Evolutionary conservation across 2,113 vertebrate species (phyloP).

Genomic region (Sciurus niger): DNA sequence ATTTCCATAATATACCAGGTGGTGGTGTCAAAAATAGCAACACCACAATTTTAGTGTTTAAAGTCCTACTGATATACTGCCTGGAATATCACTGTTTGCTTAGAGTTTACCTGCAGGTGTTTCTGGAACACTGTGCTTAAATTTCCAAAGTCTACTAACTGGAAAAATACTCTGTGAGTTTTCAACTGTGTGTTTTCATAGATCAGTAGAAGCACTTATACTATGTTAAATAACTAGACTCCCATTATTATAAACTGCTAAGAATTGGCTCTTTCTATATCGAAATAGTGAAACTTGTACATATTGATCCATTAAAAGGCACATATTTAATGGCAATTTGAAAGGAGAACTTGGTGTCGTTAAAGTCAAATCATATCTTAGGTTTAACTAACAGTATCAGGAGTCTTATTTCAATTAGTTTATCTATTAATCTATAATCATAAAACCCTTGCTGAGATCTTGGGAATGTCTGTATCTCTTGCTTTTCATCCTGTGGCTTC

Average conservation of each 20-base stretch:
- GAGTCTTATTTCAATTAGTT: not conserved
- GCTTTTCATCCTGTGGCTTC: not conserved
- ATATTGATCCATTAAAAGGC: slow-evolving; percentile 17
- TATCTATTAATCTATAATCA: not conserved
- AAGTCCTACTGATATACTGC: slow-evolving; percentile 48
- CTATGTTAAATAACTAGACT: slow-evolving; percentile 24
- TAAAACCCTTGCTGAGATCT: slow-evolving; percentile 41
- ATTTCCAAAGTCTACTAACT: slow-evolving; percentile 56
- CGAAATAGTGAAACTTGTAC: slow-evolving; percentile 19
- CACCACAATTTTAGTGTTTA: slow-evolving; percentile 57
- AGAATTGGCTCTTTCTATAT: not conserved
- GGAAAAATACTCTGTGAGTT: slow-evolving; percentile 52
- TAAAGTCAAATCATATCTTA: slow-evolving; percentile 43
- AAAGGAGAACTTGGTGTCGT: not conserved
- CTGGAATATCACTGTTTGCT: slow-evolving; percentile 41
- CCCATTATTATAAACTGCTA: slow-evolving; percentile 58
- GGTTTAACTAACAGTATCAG: not conserved
- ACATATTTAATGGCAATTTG: not conserved
- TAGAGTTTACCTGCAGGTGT: slow-evolving; percentile 66
- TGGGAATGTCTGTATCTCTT: not conserved
- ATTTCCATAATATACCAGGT: slow-evolving; percentile 73
- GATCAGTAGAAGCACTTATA: slow-evolving; percentile 14
- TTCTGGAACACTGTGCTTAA: slow-evolving; percentile 53
- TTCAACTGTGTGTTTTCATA: slow-evolving; percentile 33
- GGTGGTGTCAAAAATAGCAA: slow-evolving; percentile 76